These are phyloP conservation scores for Drosophila paranaensis DNA, from an alignment of 2,888 invertebrate species.

Conservation along the genomic window DNA sequence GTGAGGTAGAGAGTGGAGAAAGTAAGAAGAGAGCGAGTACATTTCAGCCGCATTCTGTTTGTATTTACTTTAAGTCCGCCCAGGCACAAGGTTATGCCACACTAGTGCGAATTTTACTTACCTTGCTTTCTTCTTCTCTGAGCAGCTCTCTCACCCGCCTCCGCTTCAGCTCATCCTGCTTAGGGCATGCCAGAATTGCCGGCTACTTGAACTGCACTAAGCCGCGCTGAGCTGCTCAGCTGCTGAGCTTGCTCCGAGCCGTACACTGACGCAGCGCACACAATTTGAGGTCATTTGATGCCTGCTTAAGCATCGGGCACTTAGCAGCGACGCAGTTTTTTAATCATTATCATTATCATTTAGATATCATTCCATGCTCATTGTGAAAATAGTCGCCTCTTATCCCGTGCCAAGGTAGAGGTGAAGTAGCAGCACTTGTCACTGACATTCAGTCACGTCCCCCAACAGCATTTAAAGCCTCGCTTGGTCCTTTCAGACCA, in stretches of 20 bases:
- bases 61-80: slow-evolving; percentile 62
- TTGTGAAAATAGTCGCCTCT: slow-evolving; percentile 21
- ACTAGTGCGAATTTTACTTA: slow-evolving; percentile 59
- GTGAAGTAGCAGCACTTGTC: slow-evolving; percentile 48
- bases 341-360: slow-evolving; percentile 56
- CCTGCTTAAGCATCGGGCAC: slow-evolving; percentile 42
- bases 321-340: slow-evolving; percentile 33
- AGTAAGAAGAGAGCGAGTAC: neutral
- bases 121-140: slow-evolving; percentile 40
- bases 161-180: slow-evolving; percentile 3
- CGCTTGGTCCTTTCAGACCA: neutral
- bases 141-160: neutral
- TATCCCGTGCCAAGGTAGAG: slow-evolving; percentile 55
- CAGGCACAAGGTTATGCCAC: slow-evolving; percentile 70
- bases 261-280: slow-evolving; percentile 32
- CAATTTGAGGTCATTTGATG: slow-evolving; percentile 70
- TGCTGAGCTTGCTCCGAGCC: slow-evolving; percentile 10
- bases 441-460: slow-evolving; percentile 55
- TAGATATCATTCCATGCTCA: slow-evolving; percentile 43
- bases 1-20: neutral
- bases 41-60: slow-evolving; percentile 17
- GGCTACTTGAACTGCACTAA: slow-evolving; percentile 66
- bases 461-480: slow-evolving; percentile 28
- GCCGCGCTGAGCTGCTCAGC: slow-evolving; percentile 42
- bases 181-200: slow-evolving; percentile 7